phyloP scores from a whole-genome alignment of 2,888 invertebrate genomes.

The Ophioninae sp. region DNA sequence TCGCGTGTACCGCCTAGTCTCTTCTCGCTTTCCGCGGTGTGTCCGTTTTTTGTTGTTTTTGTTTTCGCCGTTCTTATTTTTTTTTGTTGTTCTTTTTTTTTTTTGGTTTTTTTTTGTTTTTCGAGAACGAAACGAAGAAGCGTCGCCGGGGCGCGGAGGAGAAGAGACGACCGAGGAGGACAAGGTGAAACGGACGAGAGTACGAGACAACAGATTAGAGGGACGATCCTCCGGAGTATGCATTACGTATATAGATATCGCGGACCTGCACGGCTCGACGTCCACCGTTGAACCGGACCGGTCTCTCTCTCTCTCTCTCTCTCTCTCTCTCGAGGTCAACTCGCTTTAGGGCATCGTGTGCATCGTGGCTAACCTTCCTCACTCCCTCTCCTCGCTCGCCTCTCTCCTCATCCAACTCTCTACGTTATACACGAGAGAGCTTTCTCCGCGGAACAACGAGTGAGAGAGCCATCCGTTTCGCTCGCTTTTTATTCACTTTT shows the following conservation, averaged over 20 bases:
- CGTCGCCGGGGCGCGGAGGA: constrained; percentile 29
- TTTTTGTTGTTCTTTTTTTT: constrained; percentile 20
- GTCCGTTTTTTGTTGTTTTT: not conserved
- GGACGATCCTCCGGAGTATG: constrained; percentile 64
- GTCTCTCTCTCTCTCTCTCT: constrained; percentile 70
- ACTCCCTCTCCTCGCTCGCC: constrained; percentile 8
- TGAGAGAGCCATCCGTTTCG: constrained; percentile 40
- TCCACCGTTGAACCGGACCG: constrained; percentile 65
- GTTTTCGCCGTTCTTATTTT: constrained; percentile 11
- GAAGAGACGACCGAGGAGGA: not conserved
- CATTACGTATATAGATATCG: constrained; percentile 14
- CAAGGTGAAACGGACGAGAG: constrained; percentile 65
- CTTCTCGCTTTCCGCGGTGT: constrained; percentile 35
- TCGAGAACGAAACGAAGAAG: constrained; percentile 21
- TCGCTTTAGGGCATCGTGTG: constrained; percentile 80
- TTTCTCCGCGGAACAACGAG: constrained; percentile 24
- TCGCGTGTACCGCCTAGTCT: constrained; percentile 20
- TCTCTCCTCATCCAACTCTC: constrained; percentile 25
- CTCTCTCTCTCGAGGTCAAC: constrained; percentile 77
- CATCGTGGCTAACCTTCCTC: constrained; percentile 76
- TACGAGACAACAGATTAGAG: constrained; percentile 72
- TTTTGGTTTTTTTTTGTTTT: constrained; percentile 44
- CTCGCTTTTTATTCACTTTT: constrained; percentile 49
- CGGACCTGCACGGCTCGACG: constrained; percentile 67
- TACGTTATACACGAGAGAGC: not conserved